Evolutionary conservation across 1,140 invertebrate species (phyloP).

Genomic region (Doryteuthis pealeii): DNA sequence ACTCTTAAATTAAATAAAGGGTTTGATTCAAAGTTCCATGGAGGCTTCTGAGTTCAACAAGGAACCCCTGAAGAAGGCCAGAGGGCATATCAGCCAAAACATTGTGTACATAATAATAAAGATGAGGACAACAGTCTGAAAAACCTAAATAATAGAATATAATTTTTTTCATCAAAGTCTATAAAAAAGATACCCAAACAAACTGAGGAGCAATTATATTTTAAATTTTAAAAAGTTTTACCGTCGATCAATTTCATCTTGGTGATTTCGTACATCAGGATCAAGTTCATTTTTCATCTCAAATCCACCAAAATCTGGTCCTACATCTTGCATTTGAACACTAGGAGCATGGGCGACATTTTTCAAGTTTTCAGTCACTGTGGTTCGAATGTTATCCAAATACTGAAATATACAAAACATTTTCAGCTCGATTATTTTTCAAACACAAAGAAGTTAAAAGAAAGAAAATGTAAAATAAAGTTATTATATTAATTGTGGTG

Average conservation of each 20-base stretch:
- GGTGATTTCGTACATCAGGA: slow-evolving; percentile 74
- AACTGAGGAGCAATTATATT: no score
- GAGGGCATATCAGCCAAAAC: no score
- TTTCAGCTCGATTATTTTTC: slow-evolving; percentile 33
- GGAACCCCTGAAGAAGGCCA: no score
- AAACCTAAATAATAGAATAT: no score
- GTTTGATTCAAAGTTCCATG: no score
- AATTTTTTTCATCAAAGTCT: no score
- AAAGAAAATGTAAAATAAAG: neutral
- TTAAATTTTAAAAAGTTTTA: slow-evolving; percentile 19
- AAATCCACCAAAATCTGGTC: slow-evolving; percentile 67
- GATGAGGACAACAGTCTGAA: no score
- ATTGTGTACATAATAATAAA: no score
- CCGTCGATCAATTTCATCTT: slow-evolving; percentile 77
- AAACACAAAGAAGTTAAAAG: neutral
- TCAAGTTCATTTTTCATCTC: slow-evolving; percentile 66
- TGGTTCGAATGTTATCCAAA: slow-evolving; percentile 64
- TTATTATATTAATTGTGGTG: no score
- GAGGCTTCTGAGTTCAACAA: no score
- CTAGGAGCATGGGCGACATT: slow-evolving; percentile 97
- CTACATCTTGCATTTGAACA: slow-evolving; percentile 91
- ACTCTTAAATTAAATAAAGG: no score
- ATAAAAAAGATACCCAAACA: no score
- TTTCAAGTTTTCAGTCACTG: slow-evolving; percentile 64
- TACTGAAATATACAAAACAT: slow-evolving; percentile 91